Evolutionary conservation across 2,888 invertebrate species (phyloP).

Genomic region (Pterobdella sp.): DNA sequence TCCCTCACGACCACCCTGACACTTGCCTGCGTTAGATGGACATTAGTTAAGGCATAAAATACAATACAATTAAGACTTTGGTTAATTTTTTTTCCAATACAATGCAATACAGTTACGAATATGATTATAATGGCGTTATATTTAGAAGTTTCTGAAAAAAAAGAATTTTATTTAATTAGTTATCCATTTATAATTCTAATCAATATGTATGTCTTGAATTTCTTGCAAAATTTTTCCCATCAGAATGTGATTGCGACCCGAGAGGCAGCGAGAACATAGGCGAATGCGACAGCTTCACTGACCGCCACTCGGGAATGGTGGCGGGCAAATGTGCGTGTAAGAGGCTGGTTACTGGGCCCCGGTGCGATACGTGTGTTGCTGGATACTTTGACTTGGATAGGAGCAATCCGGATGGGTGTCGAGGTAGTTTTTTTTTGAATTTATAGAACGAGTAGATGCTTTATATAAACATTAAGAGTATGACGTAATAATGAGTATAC

Average conservation of each 20-base stretch:
- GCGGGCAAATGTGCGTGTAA: constrained; percentile 70
- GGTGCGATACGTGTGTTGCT: constrained; percentile 88
- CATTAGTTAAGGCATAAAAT: too few relatives aligned
- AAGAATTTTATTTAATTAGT: too few relatives aligned
- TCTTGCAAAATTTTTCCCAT: too few relatives aligned
- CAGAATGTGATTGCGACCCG: constrained; percentile 47
- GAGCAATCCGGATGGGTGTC: constrained; percentile 72
- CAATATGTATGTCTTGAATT: too few relatives aligned
- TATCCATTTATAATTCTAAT: too few relatives aligned
- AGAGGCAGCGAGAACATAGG: constrained; percentile 61
- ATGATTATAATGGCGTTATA: too few relatives aligned
- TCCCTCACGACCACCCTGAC: constrained; percentile 76
- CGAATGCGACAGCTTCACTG: constrained; percentile 84
- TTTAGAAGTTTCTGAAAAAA: too few relatives aligned
- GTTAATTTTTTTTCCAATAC: too few relatives aligned
- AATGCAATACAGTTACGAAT: too few relatives aligned
- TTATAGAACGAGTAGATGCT: too few relatives aligned
- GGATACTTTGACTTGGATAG: constrained; percentile 72
- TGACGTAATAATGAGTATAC: neutral
- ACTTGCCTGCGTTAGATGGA: constrained; percentile 59
- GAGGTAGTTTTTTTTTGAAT: constrained; percentile 35
- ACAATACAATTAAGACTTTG: too few relatives aligned
- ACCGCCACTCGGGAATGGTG: constrained; percentile 57
- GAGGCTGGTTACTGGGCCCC: constrained; percentile 77
- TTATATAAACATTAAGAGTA: too few relatives aligned